Evolutionary conservation across 2,888 invertebrate species (phyloP).

Genomic region (Sarcophaga variegata): DNA sequence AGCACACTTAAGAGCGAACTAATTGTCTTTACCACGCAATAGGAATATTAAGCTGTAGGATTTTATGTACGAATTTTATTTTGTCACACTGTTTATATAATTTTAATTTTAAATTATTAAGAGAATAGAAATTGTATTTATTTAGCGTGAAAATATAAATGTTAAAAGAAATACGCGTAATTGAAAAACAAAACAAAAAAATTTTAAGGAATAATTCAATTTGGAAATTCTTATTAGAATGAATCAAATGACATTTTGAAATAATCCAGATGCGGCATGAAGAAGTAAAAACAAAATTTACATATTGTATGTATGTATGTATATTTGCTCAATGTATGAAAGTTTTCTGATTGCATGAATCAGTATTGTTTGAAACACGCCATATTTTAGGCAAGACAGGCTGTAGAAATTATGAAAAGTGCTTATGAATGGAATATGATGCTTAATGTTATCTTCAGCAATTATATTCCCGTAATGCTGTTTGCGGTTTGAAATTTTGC

Average conservation of each 20-base stretch:
- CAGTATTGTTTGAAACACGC: no score
- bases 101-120: not conserved
- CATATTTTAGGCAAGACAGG: no score
- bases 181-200: not conserved
- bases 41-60: not conserved
- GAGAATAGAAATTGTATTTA: slow-evolving; percentile 6
- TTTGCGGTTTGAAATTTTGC: no score
- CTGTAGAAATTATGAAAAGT: no score
- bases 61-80: not conserved
- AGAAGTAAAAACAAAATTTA: not conserved
- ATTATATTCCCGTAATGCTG: no score
- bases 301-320: not conserved
- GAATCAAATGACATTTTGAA: not conserved
- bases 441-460: no score
- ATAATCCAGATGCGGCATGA: not conserved
- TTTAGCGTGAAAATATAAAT: slow-evolving; percentile 46
- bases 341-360: no score
- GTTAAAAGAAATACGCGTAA: not conserved
- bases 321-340: no score
- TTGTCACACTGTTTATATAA: slow-evolving; percentile 3
- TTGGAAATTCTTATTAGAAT: not conserved
- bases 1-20: no score
- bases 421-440: no score
- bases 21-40: no score
- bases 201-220: not conserved